Evolutionary conservation across 64 coral and sea anemone species (phyloP), one percentile per base, ranked within the genome.

Genomic region (Pocillopora verrucosa): DNA sequence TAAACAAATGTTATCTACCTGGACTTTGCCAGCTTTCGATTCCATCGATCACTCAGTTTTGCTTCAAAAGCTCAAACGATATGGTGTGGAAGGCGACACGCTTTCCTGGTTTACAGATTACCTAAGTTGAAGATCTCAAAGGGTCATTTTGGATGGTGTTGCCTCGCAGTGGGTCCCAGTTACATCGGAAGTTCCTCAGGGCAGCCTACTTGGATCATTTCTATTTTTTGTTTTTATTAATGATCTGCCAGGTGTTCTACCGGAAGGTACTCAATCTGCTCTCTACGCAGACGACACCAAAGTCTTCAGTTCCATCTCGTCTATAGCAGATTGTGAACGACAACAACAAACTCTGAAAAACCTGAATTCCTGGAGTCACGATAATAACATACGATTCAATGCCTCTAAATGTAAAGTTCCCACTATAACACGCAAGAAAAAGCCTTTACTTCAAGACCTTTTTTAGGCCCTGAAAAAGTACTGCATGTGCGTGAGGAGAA

Each of bases 21-120:
- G 57, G 92, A 93, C 79, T 92, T 93, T 86, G 37, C 86, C 69
- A 88, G 77, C 84, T 12, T 93, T 93, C 70, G 92, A 89, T 60
- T 75, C 65, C 20, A 65, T 93, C 14, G 87, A 93, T 72, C 72
- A 93, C 61, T 30, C 80, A 34, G 84, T 93, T 60, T 59, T 89
- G n/a, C 77, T 87, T 63, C 30, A 79, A 61, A 87, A 92, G 84
- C 84, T 92, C 38, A 36, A 67, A 30, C 56, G 35, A 73, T 72
- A 73, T 36, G 62, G 82, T 67, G 45, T 85, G 60, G 77, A 5
- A 59, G 56, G 77, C 25, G 22, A 24, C 25, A 51, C 60, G 26
- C 77, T 59, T 80, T 14, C 58, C 19, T 80, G 77, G 77, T 80
- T 80, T 12, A 59, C 58, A 58, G 60, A 34, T 58, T 80, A 80